Percentiles rank a stretch among this genome's conserved stretches.
These are phyloP conservation scores for Cyphomyrus plagiostoma DNA, from an alignment of 2,113 vertebrate species.

Conservation along the genomic window DNA sequence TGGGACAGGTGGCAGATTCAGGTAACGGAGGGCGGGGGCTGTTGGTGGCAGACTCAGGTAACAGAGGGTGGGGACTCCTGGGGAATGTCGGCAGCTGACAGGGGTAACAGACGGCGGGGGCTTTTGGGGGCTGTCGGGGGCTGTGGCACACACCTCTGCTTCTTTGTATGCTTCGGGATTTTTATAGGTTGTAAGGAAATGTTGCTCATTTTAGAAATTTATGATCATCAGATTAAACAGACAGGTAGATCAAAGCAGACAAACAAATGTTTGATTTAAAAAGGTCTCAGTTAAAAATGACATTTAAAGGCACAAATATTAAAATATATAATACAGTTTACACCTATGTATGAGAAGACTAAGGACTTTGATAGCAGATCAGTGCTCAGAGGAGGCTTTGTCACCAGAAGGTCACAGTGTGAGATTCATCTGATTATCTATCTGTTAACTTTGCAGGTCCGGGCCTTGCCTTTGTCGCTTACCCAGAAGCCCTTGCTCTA, in stretches of 20 bases:
- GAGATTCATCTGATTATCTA: not conserved
- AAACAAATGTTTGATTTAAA: not conserved
- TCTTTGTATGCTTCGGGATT: not conserved
- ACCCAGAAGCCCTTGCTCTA: constrained; percentile 73
- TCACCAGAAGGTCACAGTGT: not conserved
- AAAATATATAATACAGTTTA: not conserved
- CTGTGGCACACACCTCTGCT: not conserved
- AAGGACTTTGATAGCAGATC: not conserved
- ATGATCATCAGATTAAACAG: not conserved
- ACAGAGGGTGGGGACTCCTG: not conserved
- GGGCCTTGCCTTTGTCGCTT: constrained; percentile 71
- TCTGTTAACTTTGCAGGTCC: constrained; percentile 51
- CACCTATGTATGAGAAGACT: not conserved
- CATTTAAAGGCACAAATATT: too few relatives aligned
- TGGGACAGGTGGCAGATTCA: constrained; percentile 64
- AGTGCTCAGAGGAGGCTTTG: not conserved
- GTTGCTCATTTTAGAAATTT: not conserved
- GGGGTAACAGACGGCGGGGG: not conserved
- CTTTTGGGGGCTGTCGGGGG: not conserved
- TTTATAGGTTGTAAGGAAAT: not conserved
- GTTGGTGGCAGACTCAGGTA: constrained; percentile 61
- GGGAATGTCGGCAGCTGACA: too few relatives aligned
- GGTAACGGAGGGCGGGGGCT: constrained; percentile 42
- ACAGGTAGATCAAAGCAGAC: not conserved
- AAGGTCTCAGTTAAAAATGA: not conserved